Percentiles rank a stretch among this genome's conserved stretches.
These are phyloP conservation scores for Pedicia rivosa DNA, from an alignment of 2,888 invertebrate genomes.

Conservation along the genomic window DNA sequence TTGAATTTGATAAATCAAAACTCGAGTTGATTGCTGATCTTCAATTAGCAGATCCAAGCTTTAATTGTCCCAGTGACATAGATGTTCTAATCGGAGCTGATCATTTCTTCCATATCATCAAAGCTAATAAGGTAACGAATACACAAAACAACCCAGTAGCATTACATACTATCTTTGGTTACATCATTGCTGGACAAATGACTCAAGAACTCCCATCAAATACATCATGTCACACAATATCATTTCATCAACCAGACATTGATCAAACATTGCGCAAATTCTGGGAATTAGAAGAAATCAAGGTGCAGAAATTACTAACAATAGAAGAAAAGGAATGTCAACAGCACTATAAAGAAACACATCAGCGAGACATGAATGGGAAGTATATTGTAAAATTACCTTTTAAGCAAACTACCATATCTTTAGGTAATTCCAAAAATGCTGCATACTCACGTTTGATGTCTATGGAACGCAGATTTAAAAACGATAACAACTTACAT, in stretches of 20 bases:
- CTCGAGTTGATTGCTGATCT: neutral
- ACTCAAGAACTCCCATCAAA: too few relatives aligned
- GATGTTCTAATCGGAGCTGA: constrained; percentile 5
- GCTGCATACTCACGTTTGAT: neutral
- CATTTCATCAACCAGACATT: too few relatives aligned
- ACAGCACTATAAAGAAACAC: too few relatives aligned
- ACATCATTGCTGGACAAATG: constrained; percentile 1
- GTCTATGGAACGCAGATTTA: neutral
- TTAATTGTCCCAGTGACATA: neutral
- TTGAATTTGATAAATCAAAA: too few relatives aligned
- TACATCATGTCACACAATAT: too few relatives aligned
- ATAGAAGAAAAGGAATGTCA: too few relatives aligned
- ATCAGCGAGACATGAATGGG: neutral
- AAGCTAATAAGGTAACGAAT: neutral
- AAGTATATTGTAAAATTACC: neutral
- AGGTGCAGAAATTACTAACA: too few relatives aligned
- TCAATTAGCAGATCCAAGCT: constrained; percentile 3
- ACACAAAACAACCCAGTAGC: neutral
- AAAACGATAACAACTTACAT: neutral
- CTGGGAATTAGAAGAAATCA: too few relatives aligned
- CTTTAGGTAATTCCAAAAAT: neutral
- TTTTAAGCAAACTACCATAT: neutral
- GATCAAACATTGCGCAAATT: too few relatives aligned
- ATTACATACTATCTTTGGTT: constrained; percentile 3
- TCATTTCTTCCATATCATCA: neutral